These are phyloP conservation scores for Pteruthius melanotis DNA, from an alignment of 2,113 vertebrate species.

Conservation along the genomic window DNA sequence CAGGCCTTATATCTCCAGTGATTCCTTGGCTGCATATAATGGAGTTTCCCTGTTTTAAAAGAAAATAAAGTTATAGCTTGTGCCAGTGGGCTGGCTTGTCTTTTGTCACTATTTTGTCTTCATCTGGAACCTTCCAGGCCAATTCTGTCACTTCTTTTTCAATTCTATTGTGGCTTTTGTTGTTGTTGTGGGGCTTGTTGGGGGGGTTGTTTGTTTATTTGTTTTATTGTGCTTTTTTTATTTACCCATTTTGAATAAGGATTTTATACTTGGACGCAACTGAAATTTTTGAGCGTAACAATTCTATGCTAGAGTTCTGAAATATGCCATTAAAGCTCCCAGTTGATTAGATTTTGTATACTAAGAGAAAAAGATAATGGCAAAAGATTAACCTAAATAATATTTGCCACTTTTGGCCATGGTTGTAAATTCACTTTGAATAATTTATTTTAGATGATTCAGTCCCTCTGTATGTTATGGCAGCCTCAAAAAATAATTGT, in stretches of 20 bases:
- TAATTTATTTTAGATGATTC: not conserved
- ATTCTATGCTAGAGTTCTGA: not conserved
- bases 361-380: not conserved
- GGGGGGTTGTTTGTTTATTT: not conserved
- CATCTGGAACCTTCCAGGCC: not conserved
- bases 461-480: not conserved
- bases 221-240: not conserved
- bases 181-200: accelerated
- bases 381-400: not conserved
- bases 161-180: not conserved
- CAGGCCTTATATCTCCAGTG: slow-evolving; percentile 1
- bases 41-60: not conserved
- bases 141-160: not conserved
- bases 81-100: slow-evolving; percentile 6
- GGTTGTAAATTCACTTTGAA: not conserved
- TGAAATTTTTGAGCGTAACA: not conserved
- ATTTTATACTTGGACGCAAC: not conserved
- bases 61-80: slow-evolving; percentile 15
- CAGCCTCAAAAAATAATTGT: not conserved
- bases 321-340: not conserved
- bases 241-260: not conserved
- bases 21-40: slow-evolving; percentile 29
- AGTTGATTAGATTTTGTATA: not conserved
- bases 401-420: not conserved
- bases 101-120: slow-evolving; percentile 42